These are phyloP conservation scores for Drosophila incognita DNA, from an alignment of 2,888 invertebrate genomes.

Conservation along the genomic window DNA sequence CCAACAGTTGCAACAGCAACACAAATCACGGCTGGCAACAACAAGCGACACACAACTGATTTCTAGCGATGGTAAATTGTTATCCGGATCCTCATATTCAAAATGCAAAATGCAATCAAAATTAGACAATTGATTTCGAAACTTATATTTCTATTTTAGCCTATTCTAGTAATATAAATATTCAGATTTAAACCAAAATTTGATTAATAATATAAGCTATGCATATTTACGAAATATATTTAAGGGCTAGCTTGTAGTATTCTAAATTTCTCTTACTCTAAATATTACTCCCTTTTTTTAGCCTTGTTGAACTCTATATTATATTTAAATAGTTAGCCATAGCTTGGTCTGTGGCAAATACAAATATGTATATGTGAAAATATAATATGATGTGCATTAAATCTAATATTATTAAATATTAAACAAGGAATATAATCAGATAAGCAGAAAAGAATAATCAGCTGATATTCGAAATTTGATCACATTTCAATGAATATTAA, in stretches of 20 bases:
- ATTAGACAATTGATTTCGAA: not conserved
- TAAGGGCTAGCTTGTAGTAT: not conserved
- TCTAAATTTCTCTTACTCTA: not conserved
- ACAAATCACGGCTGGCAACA: conserved; percentile 67
- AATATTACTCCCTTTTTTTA: not conserved
- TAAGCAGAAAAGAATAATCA: not conserved
- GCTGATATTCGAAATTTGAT: not conserved
- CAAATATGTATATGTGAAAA: not conserved
- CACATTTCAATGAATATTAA: not conserved
- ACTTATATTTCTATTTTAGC: not conserved
- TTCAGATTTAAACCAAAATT: too few relatives aligned
- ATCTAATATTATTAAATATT: too few relatives aligned
- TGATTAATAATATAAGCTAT: not conserved
- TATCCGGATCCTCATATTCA: not conserved
- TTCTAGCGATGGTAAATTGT: conserved; percentile 31
- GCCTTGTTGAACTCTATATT: not conserved
- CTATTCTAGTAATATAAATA: fast-evolving
- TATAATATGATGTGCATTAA: not conserved
- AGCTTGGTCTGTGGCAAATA: not conserved
- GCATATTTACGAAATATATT: not conserved
- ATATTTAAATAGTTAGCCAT: not conserved
- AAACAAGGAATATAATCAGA: not conserved
- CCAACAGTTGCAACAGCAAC: conserved; percentile 72
- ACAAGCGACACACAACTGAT: conserved; percentile 32
- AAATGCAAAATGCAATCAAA: not conserved